phyloP scores from a whole-genome alignment of 2,113 vertebrate species.

The Lates calcarifer region DNA sequence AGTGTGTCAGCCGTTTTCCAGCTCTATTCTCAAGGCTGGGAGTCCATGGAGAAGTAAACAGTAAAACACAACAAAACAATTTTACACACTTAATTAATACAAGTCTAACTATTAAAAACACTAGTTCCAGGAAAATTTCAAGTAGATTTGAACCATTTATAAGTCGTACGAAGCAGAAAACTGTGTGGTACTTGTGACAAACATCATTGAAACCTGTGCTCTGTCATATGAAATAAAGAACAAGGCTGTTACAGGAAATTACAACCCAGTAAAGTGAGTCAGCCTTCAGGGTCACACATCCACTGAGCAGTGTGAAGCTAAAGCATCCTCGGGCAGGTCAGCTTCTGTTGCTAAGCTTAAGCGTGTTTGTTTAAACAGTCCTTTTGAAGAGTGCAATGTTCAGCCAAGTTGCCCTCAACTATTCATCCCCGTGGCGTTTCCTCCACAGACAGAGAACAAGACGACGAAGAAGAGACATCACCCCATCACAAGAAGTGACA shows the following conservation, averaged over 20 bases:
- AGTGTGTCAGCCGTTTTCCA: not conserved
- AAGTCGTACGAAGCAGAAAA: not conserved
- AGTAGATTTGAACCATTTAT: not conserved
- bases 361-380: conserved; percentile 56
- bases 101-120: no score
- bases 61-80: not conserved
- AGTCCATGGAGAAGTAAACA: not conserved
- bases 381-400: conserved; percentile 55
- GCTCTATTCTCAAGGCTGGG: not conserved
- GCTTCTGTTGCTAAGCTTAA: conserved; percentile 40
- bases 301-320: conserved; percentile 21
- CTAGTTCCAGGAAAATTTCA: not conserved
- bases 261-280: conserved; percentile 28
- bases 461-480: not conserved
- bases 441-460: conserved; percentile 25
- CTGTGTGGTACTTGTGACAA: not conserved
- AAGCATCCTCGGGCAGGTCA: conserved; percentile 40
- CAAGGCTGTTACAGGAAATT: conserved; percentile 33
- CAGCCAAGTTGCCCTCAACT: conserved; percentile 62
- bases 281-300: conserved; percentile 11
- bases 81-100: not conserved
- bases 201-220: no score
- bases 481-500: conserved; percentile 32
- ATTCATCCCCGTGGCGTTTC: conserved; percentile 55
- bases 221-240: conserved; percentile 30